Base-by-base conservation (phyloP, 2,113 vertebrate genomes). In the Struthio camelus region DNA sequence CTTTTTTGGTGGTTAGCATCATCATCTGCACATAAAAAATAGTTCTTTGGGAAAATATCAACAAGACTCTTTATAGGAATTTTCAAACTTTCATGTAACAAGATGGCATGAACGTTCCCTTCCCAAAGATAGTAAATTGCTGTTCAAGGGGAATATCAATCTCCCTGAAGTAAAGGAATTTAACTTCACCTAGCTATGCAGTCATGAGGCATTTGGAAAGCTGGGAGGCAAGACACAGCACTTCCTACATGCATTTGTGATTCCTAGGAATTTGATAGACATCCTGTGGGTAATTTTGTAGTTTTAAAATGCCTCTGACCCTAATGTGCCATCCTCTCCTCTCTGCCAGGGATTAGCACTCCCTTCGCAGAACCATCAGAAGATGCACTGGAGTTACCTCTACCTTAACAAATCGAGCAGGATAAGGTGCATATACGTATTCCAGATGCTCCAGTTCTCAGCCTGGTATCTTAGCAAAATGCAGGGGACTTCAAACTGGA, bases 41-140 rank as follows among this genome's bases (percentile, higher is more conserved):
- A 44, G 30, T 50, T 85, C 11, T 83, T 90, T 36, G 11, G 54
- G 67, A 94, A 94, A 94, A 82, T 44, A 42, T 89, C 91, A 91
- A 22, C 1, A 4, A 82, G 75, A 91, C 34, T 77, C 40, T 89
- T 82, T 76, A 80, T 3, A 92, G 59, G 59, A 80, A 88, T 89
- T 95, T 96, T 64, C 75, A 82, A 70, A 89, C 53, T 76, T 61
- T 93, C 93, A 91, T 42, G 30, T 90, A 95, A 94, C 85, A 92
- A 85, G 44, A 82, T n/a, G 58, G 66, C 78, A 94, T 24, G 87
- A 82, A 44, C 82, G 93, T 70, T 87, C 89, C 28, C 80, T 82
- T 91, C 79, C 78, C 50, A 89, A 81, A 92, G 64, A 94, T 94
- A 94, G 80, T 82, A 91, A 91, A 87, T 19, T 27, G 36, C 28